phyloP scores from a whole-genome alignment of 2,797 vertebrate species.

The Chiloscyllium punctatum region DNA sequence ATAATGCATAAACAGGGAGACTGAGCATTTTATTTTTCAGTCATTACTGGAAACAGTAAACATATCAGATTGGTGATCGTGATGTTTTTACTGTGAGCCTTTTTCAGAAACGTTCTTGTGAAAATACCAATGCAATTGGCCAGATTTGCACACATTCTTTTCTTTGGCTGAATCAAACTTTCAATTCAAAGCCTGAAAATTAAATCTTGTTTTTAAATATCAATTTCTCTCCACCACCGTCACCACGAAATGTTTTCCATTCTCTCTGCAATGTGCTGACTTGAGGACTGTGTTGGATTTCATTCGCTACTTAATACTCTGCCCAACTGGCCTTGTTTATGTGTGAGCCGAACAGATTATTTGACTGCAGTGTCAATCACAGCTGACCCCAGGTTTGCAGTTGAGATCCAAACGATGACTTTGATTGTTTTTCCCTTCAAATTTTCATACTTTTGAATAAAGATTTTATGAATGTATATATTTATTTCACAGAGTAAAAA shows the following conservation, averaged over 20 bases:
- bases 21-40: neutral
- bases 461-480: neutral
- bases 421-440: neutral
- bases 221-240: neutral
- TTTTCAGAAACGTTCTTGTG: neutral
- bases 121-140: neutral
- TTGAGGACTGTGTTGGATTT: neutral
- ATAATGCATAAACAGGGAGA: neutral
- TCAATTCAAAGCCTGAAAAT: slow-evolving; percentile 3
- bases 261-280: slow-evolving; percentile 5
- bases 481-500: neutral
- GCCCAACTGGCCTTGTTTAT: neutral
- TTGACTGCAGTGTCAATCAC: neutral
- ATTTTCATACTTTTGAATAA: neutral
- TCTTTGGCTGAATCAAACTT: neutral
- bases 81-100: neutral
- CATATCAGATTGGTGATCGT: neutral
- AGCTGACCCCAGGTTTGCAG: neutral
- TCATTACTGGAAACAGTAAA: neutral
- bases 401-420: neutral
- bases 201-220: slow-evolving; percentile 18
- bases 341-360: neutral
- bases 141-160: slow-evolving; percentile 1
- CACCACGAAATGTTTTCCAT: neutral
- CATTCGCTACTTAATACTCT: no score